Evolutionary conservation across 1,140 invertebrate species (phyloP), one percentile per base, ranked within the genome.

Genomic region (Cyclargus thomasi): DNA sequence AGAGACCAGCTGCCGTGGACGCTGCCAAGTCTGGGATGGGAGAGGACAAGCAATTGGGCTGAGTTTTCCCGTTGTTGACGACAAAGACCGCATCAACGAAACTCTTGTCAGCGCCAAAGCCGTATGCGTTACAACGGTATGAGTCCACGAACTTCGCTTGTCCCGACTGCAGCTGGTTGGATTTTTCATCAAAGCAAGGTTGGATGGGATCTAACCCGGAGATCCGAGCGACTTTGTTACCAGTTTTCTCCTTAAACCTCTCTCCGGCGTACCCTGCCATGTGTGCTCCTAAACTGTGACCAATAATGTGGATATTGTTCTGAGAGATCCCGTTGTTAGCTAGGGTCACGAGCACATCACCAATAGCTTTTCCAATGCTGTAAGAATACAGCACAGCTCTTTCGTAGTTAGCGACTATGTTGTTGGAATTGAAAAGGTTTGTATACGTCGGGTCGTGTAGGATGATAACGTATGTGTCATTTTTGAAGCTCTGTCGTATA

Each of bases 61-160:
- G 55, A 59, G 55, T 59, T 10, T 18, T 21, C 6, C 55, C 55
- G 17, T 59, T 59, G 55, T 59, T 59, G 17, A 59, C 55, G 17
- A 59, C 10, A 17, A 59, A 20, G 18, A 20, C 20, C 11, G 4
- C 55, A 21, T 59, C 55, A 11, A n/a, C 55, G 1, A 21, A 59
- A 21, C 55, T 20, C 6, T 20, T 21, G 18, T 18, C 10, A 8
- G 55, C 20, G 3, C 55, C 55, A 11, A 20, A 59, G 8, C 20
- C 55, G 18, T 59, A 20, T 10, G 55, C 55, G 18, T 59, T 59
- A 11, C 55, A 59, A 10, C 20, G 55, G 18, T 59, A 59, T 21
- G 20, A 11, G 20, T 59, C 55, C 10, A 59, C 55, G 55, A 20
- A 59, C 8, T 59, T 21, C 10, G 55, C 55, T 18, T 59, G 18